phyloP scores from a whole-genome alignment of 2,113 vertebrate species.

The Choloepus hoffmanni region DNA sequence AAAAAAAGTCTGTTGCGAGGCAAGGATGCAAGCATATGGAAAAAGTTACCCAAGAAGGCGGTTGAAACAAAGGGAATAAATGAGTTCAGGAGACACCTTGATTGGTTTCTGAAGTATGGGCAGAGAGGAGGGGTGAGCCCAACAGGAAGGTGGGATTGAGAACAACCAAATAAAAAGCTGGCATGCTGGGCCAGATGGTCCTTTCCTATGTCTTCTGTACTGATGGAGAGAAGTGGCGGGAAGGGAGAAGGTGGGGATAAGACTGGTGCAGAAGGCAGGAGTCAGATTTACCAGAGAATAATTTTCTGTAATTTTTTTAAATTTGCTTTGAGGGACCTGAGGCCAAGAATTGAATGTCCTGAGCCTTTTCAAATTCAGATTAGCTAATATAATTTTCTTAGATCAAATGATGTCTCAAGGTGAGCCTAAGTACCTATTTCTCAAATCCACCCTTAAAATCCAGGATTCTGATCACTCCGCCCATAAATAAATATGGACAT shows the following conservation, averaged over 20 bases:
- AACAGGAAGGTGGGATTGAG: constrained; percentile 58
- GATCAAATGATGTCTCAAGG: neutral
- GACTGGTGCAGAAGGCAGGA: neutral
- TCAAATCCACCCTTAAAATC: neutral
- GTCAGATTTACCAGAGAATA: neutral
- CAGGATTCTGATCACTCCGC: neutral
- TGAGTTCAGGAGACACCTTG: constrained; percentile 71
- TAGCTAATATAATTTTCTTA: neutral
- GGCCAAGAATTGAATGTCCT: neutral
- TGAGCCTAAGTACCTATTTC: neutral
- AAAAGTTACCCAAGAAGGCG: constrained; percentile 74
- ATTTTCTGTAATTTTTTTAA: neutral
- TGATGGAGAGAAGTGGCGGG: accelerated
- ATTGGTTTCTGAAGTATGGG: constrained; percentile 65
- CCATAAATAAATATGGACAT: neutral
- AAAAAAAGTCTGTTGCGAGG: constrained; percentile 42
- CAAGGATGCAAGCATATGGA: constrained; percentile 80
- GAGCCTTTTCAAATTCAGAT: constrained; percentile 18
- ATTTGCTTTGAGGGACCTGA: neutral
- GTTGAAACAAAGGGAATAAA: constrained; percentile 76
- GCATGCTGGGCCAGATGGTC: neutral
- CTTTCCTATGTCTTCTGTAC: neutral
- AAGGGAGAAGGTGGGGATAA: accelerated
- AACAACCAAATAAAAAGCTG: constrained; percentile 60
- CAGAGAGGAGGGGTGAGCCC: constrained; percentile 15